Percentiles rank a stretch among this genome's conserved stretches.
Evolutionary conservation across 2,797 vertebrate species (phyloP).

Genomic region (Notolabrus celidotus): DNA sequence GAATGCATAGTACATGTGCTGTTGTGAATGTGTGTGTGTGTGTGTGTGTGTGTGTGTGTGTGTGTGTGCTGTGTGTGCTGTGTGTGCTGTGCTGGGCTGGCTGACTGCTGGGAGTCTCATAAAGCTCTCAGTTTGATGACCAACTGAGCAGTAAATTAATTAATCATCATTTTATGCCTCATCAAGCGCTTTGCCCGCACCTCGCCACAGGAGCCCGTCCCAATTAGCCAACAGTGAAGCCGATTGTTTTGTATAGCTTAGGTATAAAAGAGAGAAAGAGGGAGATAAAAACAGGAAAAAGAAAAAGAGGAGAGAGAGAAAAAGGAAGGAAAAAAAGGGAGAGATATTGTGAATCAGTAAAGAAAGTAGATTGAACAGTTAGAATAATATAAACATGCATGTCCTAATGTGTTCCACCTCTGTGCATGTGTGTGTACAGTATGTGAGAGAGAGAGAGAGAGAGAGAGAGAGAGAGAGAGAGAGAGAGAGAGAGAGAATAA

Average conservation of each 20-base stretch:
- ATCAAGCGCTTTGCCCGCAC: slow-evolving; percentile 95
- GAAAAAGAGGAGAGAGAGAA: slow-evolving; percentile 58
- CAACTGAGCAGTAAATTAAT: slow-evolving; percentile 99
- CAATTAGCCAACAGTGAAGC: slow-evolving; percentile 94
- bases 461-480: not conserved
- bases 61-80: slow-evolving; percentile 15
- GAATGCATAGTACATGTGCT: slow-evolving; percentile 15
- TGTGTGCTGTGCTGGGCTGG: slow-evolving; percentile 51
- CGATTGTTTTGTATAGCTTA: slow-evolving; percentile 96
- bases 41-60: slow-evolving; percentile 9
- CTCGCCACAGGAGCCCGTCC: slow-evolving; percentile 89
- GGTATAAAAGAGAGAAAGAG: slow-evolving; percentile 72
- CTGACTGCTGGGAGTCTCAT: slow-evolving; percentile 97
- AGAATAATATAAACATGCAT: not conserved
- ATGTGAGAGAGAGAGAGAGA: slow-evolving; percentile 3
- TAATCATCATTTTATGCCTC: slow-evolving; percentile 99
- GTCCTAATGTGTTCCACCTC: not conserved
- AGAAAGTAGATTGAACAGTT: slow-evolving; percentile 12
- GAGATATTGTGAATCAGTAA: slow-evolving; percentile 12
- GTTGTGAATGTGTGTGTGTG: slow-evolving; percentile 17
- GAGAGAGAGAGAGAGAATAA: not conserved
- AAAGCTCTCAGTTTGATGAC: slow-evolving; percentile 97
- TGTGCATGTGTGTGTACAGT: slow-evolving; percentile 4
- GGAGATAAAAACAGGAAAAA: slow-evolving; percentile 80
- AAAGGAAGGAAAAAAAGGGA: slow-evolving; percentile 54